Evolutionary conservation across 1,140 invertebrate species (phyloP), one percentile per base, ranked within the genome.

Genomic region (Calycopis cecrops): DNA sequence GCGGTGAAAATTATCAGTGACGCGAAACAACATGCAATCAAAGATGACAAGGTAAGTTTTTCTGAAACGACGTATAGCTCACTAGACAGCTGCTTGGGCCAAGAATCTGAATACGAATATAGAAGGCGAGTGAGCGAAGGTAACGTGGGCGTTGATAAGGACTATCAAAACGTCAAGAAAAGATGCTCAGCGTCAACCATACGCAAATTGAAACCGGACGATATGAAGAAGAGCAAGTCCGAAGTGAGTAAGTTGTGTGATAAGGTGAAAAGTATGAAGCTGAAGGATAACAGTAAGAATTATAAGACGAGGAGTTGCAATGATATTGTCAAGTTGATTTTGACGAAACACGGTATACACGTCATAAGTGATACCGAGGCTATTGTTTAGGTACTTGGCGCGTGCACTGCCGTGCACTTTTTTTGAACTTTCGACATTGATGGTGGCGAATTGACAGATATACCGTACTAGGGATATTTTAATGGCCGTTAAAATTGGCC

Each of bases 311-410:
- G 88, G 40, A 90, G 90, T 57, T 91, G 92, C 60, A 92, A 91
- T 59, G 92, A 92, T 73, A 89, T 91, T 34, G 91, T 93, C 8
- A 91, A 92, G 63, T 90, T 93, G 80, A 92, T 93, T 67, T 86
- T 93, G 40, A 93, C 92, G 3, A 92, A 93, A 68, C 91, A 93
- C 62, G 92, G 92, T 11, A 93, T 94, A 62, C 92, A 93, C 71
- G 92, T 94, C 35, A 93, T 94, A 18, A 93, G 92, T 67, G 92
- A 93, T 71, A 92, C 92, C 35, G 93, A 94, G 70, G 93, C 92
- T 44, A 91, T 92, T 55, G 91, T 94, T 65, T 93, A 90, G 62
- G 53, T 21, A 16, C 34, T 47, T 50, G 35, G 21, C 21, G 21
- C 21, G 21, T 28, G 21, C 21, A 28, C 21, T 28, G 6, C 21